Base-by-base conservation (phyloP, 2,797 vertebrate genomes). In the Cyclopterus lumpus region DNA sequence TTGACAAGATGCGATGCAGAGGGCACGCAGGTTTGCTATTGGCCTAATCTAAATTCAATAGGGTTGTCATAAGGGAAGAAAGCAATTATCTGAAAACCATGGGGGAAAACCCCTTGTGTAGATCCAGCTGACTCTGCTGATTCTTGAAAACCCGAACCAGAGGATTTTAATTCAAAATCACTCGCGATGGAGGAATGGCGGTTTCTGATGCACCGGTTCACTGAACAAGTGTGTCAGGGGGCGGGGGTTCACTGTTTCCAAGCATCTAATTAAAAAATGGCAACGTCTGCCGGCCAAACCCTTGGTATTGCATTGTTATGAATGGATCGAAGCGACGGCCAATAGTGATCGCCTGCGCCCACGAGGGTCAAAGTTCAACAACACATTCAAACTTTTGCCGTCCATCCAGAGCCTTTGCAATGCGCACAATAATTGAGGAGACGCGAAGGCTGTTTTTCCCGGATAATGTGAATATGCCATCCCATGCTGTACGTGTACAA, bases 41-140 rank as follows among this genome's bases (percentile, higher is more conserved):
- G 75, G 76, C 51, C 77, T 90, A 70, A 91, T 93, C 85, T 89
- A 80, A 84, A 90, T 90, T 91, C 89, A 89, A 83, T 86, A 84
- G 69, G 73, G 58, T 81, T 80, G 85, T 92, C 87, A 90, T 89
- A 81, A 78, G 78, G 65, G 80, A 73, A 80, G 66, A 73, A 81
- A 61, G 73, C 83, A 89, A 92, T 92, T 86, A 90, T 90, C 75
- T 78, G 51, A 67, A 85, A 89, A 80, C 85, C 75, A 74, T 1
- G n/a, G 86, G 85, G 85, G 82, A 83, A 77, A 64, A 67, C 58
- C 42, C 66, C 71, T 68, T 81, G 44, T 82, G 77, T 77, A 78
- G 60, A 82, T 79, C 78, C 76, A 76, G 73, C 84, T 79, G 84
- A 90, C 73, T 81, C n/a, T 38, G 8, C 53, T 67, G 67, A 81